These are phyloP conservation scores for Branchipolynoe longqiensis DNA, from an alignment of 2,888 invertebrate genomes.

Conservation along the genomic window DNA sequence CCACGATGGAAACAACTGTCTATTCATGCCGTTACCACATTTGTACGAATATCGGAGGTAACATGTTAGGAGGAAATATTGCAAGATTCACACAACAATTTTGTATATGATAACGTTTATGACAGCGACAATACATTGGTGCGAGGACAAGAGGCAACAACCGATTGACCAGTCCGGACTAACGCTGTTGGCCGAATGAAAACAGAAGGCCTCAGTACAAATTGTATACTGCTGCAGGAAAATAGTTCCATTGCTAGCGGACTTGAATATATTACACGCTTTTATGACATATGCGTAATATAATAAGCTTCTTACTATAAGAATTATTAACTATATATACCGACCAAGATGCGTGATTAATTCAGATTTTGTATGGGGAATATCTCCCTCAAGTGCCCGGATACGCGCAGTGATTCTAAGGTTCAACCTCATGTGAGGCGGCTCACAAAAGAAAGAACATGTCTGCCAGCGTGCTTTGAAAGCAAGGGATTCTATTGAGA, in stretches of 20 bases:
- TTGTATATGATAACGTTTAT: too few relatives aligned
- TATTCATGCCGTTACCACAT: too few relatives aligned
- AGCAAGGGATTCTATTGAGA: conserved; percentile 26
- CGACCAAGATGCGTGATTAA: background rate
- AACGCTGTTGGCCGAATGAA: conserved; percentile 9
- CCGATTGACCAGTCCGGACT: too few relatives aligned
- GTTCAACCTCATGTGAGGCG: conserved; percentile 4
- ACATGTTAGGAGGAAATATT: too few relatives aligned
- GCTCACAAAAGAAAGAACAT: conserved; percentile 60
- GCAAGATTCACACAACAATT: too few relatives aligned
- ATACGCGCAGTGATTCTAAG: conserved; percentile 50
- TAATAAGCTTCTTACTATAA: too few relatives aligned
- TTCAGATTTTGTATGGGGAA: background rate
- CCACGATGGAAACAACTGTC: too few relatives aligned
- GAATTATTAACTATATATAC: background rate
- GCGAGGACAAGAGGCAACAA: too few relatives aligned
- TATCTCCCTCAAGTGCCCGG: conserved; percentile 30
- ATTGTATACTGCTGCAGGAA: background rate
- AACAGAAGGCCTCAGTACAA: conserved; percentile 18
- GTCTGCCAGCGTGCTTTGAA: conserved; percentile 60
- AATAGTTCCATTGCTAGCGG: conserved; percentile 1
- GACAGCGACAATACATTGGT: too few relatives aligned
- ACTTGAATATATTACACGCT: background rate
- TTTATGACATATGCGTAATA: background rate
- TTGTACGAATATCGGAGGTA: too few relatives aligned